Evolutionary conservation across 2,113 vertebrate genomes (phyloP).

Genomic region (Phaetusa simplex): DNA sequence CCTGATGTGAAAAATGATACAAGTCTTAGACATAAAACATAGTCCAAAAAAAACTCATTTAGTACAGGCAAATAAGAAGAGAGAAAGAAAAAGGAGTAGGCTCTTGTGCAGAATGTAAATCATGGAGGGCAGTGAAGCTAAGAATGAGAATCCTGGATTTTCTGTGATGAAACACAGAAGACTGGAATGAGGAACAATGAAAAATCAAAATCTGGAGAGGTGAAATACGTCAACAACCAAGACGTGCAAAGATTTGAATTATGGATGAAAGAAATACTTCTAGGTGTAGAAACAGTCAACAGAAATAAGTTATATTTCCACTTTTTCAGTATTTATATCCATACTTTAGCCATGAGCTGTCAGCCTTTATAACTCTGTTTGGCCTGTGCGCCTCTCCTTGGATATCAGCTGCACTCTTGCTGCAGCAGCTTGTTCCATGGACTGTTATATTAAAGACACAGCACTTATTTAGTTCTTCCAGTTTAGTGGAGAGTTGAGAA

Average conservation of each 20-base stretch:
- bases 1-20: neutral
- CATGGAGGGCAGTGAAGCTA: neutral
- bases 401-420: neutral
- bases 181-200: neutral
- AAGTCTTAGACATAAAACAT: neutral
- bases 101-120: neutral
- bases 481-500: neutral
- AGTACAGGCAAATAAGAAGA: neutral
- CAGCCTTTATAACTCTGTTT: neutral
- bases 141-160: neutral
- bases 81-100: neutral
- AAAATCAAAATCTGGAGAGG: neutral
- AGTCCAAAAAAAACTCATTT: neutral
- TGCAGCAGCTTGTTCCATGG: neutral
- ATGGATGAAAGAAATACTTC: neutral
- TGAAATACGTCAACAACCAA: neutral
- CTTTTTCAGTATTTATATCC: neutral
- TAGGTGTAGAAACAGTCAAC: neutral
- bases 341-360: neutral
- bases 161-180: neutral
- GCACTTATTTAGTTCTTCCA: neutral
- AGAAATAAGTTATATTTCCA: neutral
- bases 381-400: neutral
- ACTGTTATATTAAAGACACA: neutral
- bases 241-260: neutral